Base-by-base conservation (phyloP, 1,140 invertebrate genomes). In the Drosophila parabipectinata region DNA sequence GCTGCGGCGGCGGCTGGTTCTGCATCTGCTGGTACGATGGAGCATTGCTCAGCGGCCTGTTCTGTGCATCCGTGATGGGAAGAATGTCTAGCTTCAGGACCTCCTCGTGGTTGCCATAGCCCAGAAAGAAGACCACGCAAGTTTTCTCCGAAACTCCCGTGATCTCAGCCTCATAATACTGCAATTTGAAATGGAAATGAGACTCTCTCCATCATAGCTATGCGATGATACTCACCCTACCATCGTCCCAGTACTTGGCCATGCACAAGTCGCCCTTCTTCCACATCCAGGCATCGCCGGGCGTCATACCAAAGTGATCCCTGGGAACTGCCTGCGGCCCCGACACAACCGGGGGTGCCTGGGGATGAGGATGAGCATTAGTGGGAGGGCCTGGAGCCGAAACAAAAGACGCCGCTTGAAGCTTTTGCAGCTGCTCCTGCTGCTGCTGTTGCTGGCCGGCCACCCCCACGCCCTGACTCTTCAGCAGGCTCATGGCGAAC, bases 171-270 rank as follows among this genome's bases (percentile, higher is more conserved):
- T 96, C 95, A 81, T 98, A 98, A 93, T 96, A 97, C 96, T 97
- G 92, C 45, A 44, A 44, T 14, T 14, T 0, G 6, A 44, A 94
- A 94, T 18, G 87, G 58, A 66, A 66, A 72, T 72, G 45, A 14
- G 18, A 44, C 15, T 41, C 1, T 1, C n/a, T 41, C 7, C 4
- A 1, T 10, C 12, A 15, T 2, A 41, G 10, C 12, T 44, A 30
- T 32, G 18, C 37, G 14, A 47, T 52, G 41, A 26, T 24, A 93
- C 93, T 93, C 92, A 97, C 96, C 93, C 95, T 95, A 82, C 96
- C 95, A 93, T 98, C 97, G 92, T 98, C 97, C 97, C 97, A 98
- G 92, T 98, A 98, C 87, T 97, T 96, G 5, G 97, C 97, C 91
- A 97, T 93, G 92, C 96, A 97, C 47, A 95, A 93, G 89, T 97